These are phyloP conservation scores for Erebia epiphron DNA, from an alignment of 2,888 invertebrate genomes.

Conservation along the genomic window DNA sequence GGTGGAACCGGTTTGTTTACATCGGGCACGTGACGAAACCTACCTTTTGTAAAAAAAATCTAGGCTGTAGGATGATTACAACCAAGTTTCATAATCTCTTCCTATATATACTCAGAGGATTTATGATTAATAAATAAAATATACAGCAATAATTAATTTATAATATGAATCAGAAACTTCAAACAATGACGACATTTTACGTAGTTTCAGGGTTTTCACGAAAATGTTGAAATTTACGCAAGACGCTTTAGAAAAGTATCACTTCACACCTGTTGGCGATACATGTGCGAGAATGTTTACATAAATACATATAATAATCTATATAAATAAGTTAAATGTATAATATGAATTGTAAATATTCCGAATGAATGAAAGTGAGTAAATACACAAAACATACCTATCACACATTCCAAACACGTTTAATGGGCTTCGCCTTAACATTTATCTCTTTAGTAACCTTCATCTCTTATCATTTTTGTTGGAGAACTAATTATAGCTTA, in stretches of 20 bases:
- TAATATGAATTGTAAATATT: background rate
- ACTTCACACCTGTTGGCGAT: background rate
- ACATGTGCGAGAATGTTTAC: background rate
- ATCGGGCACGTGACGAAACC: constrained; percentile 69
- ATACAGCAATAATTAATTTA: background rate
- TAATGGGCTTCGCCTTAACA: constrained; percentile 21
- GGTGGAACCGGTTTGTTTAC: constrained; percentile 78
- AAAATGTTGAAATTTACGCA: constrained; percentile 33
- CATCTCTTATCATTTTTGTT: constrained; percentile 26
- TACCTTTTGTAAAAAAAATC: constrained; percentile 30
- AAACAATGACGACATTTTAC: constrained; percentile 33
- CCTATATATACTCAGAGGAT: background rate
- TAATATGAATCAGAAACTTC: constrained; percentile 32
- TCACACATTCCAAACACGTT: constrained; percentile 4
- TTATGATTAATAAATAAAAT: constrained; percentile 7
- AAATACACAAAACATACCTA: background rate
- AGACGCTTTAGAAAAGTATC: background rate
- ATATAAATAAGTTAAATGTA: background rate
- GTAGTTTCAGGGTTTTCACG: constrained; percentile 40
- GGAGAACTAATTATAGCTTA: constrained; percentile 14
- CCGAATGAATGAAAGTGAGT: constrained; percentile 6
- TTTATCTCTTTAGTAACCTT: constrained; percentile 21
- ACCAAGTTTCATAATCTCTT: background rate
- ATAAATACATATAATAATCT: background rate
- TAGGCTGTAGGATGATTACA: background rate